Conservation (phyloP, 2,888 invertebrate species). For the Cancer borealis region DNA sequence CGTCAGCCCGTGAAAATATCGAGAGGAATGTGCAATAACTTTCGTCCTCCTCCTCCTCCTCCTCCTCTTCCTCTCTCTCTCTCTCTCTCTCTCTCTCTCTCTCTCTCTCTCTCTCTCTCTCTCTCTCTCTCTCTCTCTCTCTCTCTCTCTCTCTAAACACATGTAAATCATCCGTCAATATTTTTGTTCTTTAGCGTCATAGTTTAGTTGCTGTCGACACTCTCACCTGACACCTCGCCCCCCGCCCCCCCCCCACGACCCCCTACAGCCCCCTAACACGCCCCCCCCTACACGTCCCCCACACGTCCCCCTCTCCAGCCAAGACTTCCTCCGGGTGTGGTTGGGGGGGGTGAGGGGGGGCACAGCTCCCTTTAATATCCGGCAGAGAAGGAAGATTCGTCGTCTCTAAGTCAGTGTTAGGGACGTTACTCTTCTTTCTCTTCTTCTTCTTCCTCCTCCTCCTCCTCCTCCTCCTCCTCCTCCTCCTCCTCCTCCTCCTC, state of each 20-base stretch:
- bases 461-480: no score
- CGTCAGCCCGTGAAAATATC: conserved; percentile 15
- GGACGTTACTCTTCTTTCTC: background rate
- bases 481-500: no score
- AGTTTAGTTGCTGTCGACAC: background rate
- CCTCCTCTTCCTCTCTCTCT: background rate
- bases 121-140: no score
- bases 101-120: no score
- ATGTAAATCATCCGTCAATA: background rate
- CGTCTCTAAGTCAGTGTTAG: conserved; percentile 8
- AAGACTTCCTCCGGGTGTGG: background rate
- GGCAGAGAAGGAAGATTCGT: background rate
- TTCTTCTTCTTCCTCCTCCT: background rate
- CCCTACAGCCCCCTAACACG: background rate
- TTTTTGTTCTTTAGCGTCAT: background rate
- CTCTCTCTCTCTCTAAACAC: no score
- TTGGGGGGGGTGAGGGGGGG: background rate
- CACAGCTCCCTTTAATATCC: background rate
- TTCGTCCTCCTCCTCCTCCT: background rate
- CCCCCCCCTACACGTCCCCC: background rate
- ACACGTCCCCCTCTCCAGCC: background rate
- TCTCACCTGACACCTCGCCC: background rate
- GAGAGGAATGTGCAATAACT: conserved; percentile 29
- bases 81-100: background rate
- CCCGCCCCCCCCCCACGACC: background rate